These are phyloP conservation scores for Nettapus auritus DNA, from an alignment of 2,113 vertebrate species.

Conservation along the genomic window DNA sequence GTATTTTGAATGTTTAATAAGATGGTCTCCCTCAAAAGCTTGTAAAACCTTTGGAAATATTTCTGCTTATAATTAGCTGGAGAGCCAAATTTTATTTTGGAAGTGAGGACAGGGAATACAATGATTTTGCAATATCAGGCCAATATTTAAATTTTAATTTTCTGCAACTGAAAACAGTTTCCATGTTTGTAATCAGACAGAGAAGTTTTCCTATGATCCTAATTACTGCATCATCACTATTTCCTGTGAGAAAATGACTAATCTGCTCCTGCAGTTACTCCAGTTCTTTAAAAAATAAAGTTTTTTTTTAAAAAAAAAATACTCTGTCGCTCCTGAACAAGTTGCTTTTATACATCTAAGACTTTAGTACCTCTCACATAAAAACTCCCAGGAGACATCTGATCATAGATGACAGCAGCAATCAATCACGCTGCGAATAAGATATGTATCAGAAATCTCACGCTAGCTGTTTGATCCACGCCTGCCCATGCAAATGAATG, in stretches of 20 bases:
- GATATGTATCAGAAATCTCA: background rate
- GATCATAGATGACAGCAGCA: background rate
- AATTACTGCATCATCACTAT: background rate
- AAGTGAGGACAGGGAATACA: background rate
- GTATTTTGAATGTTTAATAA: background rate
- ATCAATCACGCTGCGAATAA: background rate
- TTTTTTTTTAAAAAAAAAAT: too few species aligned
- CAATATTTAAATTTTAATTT: background rate
- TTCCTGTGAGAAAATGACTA: background rate
- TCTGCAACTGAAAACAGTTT: background rate
- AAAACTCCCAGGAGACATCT: background rate
- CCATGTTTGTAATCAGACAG: background rate
- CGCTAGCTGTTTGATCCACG: background rate
- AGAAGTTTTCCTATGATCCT: background rate
- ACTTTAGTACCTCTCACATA: background rate
- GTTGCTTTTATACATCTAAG: background rate
- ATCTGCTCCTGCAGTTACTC: background rate
- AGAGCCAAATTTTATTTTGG: background rate
- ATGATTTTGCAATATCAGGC: background rate
- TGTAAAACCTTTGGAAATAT: background rate
- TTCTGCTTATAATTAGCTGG: background rate
- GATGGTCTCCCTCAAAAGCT: background rate
- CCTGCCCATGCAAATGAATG: background rate
- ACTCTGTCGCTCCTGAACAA: background rate
- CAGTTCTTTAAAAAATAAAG: background rate